phyloP scores from a whole-genome alignment of 2,888 invertebrate species.

The Pyralis farinalis region DNA sequence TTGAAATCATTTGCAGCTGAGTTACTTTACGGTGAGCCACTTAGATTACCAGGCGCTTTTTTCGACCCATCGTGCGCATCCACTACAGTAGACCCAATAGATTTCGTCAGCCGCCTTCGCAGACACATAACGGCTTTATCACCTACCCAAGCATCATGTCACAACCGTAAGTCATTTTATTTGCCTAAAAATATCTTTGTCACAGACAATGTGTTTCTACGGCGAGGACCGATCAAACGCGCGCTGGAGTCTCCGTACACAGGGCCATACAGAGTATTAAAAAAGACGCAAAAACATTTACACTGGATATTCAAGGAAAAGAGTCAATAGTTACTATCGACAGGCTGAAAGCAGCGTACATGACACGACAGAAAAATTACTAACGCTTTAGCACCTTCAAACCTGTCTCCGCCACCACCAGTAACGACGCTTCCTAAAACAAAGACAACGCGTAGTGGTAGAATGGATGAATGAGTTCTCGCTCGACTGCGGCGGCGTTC shows the following conservation, averaged over 20 bases:
- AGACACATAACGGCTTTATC: too few relatives aligned
- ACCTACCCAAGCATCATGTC: too few relatives aligned
- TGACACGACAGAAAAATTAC: too few relatives aligned
- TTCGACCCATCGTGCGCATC: constrained; percentile 9
- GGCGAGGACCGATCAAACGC: too few relatives aligned
- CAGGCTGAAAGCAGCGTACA: constrained; percentile 4
- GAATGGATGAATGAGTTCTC: too few relatives aligned
- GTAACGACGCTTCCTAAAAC: neutral
- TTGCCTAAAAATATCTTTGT: too few relatives aligned
- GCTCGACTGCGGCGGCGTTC: too few relatives aligned
- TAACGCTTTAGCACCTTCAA: too few relatives aligned
- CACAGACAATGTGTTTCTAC: too few relatives aligned
- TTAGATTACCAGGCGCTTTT: constrained; percentile 27
- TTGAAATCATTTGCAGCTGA: constrained; percentile 24
- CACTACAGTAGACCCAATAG: neutral
- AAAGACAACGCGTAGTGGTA: constrained; percentile 9
- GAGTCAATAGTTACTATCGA: neutral
- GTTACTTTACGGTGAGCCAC: constrained; percentile 25
- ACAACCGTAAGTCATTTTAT: too few relatives aligned
- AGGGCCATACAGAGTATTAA: constrained; percentile 14
- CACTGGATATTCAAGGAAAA: neutral
- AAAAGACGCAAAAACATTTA: neutral
- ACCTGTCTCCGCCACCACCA: too few relatives aligned
- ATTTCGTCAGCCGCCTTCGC: neutral
- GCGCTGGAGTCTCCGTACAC: too few relatives aligned